Percentiles rank a stretch among this genome's conserved stretches.
phyloP scores from a whole-genome alignment of 1,140 invertebrate species.

The Cyphomyrmex costatus region DNA sequence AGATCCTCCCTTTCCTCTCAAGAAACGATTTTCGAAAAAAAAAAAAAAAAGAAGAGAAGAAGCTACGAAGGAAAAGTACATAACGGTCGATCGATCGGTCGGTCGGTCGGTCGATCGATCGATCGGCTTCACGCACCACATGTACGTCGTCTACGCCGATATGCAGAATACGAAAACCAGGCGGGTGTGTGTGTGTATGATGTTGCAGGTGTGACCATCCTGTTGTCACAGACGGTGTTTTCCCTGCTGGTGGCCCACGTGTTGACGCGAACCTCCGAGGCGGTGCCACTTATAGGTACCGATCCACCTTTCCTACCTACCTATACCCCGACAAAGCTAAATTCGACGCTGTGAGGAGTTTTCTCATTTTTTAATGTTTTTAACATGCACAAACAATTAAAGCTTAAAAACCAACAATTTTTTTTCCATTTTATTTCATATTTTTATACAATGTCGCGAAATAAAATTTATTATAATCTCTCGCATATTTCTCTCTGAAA shows the following conservation, averaged over 20 bases:
- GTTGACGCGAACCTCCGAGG: constrained; percentile 98
- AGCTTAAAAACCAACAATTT: neutral
- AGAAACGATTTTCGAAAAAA: neutral
- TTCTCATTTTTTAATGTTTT: too few species aligned
- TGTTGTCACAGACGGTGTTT: constrained; percentile 99
- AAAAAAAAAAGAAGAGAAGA: too few species aligned
- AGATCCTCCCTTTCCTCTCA: neutral
- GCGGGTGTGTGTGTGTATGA: constrained; percentile 84
- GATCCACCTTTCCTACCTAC: constrained; percentile 73
- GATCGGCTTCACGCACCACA: constrained; percentile 66
- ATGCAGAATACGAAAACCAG: constrained; percentile 66
- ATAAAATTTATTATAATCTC: neutral
- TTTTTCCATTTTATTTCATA: neutral
- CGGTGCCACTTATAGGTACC: constrained; percentile 98
- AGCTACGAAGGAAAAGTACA: neutral
- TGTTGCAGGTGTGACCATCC: constrained; percentile 99
- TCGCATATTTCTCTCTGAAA: neutral
- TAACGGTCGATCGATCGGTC: neutral
- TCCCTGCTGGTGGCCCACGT: constrained; percentile 98
- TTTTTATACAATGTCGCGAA: neutral
- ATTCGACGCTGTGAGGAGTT: constrained; percentile 46
- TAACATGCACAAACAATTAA: neutral
- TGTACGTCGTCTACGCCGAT: constrained; percentile 81
- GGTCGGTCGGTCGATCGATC: neutral
- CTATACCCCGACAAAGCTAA: constrained; percentile 31